phyloP scores from a whole-genome alignment of 2,888 invertebrate genomes.

The Mesoligia furuncula region DNA sequence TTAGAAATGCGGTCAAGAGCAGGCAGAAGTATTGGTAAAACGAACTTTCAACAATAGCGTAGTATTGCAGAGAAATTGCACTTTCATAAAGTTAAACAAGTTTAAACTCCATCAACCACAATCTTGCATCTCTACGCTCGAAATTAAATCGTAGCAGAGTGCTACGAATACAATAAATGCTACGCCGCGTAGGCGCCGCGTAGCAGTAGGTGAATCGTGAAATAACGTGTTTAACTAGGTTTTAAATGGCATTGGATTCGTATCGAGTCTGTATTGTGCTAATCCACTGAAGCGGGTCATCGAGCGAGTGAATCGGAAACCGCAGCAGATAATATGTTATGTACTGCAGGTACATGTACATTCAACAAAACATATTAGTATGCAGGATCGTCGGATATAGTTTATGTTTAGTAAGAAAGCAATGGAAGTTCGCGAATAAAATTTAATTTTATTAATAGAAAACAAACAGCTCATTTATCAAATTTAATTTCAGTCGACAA shows the following conservation, averaged over 20 bases:
- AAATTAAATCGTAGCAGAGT: slow-evolving; percentile 31
- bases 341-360: background rate
- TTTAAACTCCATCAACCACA: slow-evolving; percentile 12
- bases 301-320: slow-evolving; percentile 34
- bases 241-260: slow-evolving; percentile 12
- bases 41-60: background rate
- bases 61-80: slow-evolving; percentile 4
- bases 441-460: too few relatives aligned
- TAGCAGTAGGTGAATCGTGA: slow-evolving; percentile 26
- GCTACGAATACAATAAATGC: slow-evolving; percentile 43
- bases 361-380: too few relatives aligned
- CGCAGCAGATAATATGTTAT: background rate
- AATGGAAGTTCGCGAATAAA: too few relatives aligned
- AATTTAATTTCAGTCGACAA: too few relatives aligned
- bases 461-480: too few relatives aligned
- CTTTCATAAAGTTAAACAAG: slow-evolving; percentile 13
- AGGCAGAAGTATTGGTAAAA: background rate
- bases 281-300: slow-evolving; percentile 37
- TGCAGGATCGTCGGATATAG: too few relatives aligned
- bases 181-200: slow-evolving; percentile 45
- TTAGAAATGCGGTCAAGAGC: background rate
- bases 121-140: slow-evolving; percentile 3
- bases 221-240: slow-evolving; percentile 10
- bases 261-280: slow-evolving; percentile 22
- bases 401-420: too few relatives aligned